Evolutionary conservation across 2,797 vertebrate genomes (phyloP).

Genomic region (Malacoraja senta): DNA sequence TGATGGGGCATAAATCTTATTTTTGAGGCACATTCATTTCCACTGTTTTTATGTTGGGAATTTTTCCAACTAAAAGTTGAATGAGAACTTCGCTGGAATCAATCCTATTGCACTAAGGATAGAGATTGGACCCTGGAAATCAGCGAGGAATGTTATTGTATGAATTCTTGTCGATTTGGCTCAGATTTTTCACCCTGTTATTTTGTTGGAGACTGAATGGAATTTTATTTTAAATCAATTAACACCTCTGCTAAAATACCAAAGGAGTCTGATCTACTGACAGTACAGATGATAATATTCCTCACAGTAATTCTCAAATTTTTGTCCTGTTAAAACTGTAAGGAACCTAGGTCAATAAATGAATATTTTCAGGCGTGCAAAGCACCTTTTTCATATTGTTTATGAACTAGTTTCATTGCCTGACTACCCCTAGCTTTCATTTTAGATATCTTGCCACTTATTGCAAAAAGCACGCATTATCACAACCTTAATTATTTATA

Average conservation of each 20-base stretch:
- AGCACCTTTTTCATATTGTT: too few relatives aligned
- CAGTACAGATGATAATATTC: background rate
- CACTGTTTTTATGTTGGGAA: background rate
- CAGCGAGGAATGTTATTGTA: background rate
- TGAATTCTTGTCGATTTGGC: background rate
- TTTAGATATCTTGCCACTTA: too few relatives aligned
- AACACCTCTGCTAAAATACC: background rate
- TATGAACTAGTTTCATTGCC: too few relatives aligned
- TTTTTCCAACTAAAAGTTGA: background rate
- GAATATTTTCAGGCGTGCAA: too few relatives aligned
- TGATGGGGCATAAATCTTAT: background rate
- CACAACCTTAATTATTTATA: too few relatives aligned
- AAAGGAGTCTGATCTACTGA: background rate
- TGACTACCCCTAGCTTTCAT: too few relatives aligned
- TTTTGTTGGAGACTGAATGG: background rate
- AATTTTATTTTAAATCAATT: background rate
- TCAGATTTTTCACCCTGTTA: background rate
- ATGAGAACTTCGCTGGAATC: background rate
- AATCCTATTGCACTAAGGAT: background rate
- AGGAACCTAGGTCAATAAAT: background rate
- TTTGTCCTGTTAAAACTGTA: background rate
- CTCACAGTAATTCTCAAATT: background rate
- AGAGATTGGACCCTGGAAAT: background rate
- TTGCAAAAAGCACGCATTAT: too few relatives aligned
- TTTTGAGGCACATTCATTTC: background rate